Base-by-base conservation (phyloP, 2,797 vertebrate genomes). In the Chiroxiphia lanceolata region DNA sequence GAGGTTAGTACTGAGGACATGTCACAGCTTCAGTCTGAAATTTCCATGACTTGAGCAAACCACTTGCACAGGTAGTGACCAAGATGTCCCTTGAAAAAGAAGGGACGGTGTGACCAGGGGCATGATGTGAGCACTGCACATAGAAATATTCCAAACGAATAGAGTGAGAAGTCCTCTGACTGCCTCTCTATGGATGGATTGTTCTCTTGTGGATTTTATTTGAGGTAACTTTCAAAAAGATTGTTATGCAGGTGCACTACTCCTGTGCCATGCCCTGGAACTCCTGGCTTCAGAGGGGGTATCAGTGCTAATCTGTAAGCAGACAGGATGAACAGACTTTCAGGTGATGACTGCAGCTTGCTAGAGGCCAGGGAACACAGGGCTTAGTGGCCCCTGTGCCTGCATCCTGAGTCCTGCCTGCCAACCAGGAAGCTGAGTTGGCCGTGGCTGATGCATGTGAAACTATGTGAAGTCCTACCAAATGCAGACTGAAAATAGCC, bases 161-260 rank as follows among this genome's bases (percentile, higher is more conserved):
- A 20, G 34, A 51, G 10, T 3, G 17, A 27, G 31, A 0, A 1
- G 3, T 63, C 10, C 25, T 61, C 38, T 33, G 11, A 4, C 13
- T 6, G 1, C 18, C 25, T 61, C 6, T 71, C 29, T 11, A 4
- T 13, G 27, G 26, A 27, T 47, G 22, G 7, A 23, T 47, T 31
- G 14, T 56, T 71, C 68, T 85, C 13, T 15, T 5, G 3, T 26
- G 40, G 34, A 26, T 65, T 85, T 91, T 63, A 36, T 67, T 22
- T 64, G 51, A 54, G 42, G 25, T 36, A 51, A 14, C 15, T 83
- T 82, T 33, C 22, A 31, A 36, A 64, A 33, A 16, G 26, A 19
- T 31, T 56, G 16, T 47, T 54, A 9, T 0, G 1, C 47, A 71
- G 17, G 29, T 0, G 16, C 0, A 1, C 33, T 21, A 3, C 47